Conservation (phyloP, 1,140 invertebrate species). For the Polypedilum pembai region DNA sequence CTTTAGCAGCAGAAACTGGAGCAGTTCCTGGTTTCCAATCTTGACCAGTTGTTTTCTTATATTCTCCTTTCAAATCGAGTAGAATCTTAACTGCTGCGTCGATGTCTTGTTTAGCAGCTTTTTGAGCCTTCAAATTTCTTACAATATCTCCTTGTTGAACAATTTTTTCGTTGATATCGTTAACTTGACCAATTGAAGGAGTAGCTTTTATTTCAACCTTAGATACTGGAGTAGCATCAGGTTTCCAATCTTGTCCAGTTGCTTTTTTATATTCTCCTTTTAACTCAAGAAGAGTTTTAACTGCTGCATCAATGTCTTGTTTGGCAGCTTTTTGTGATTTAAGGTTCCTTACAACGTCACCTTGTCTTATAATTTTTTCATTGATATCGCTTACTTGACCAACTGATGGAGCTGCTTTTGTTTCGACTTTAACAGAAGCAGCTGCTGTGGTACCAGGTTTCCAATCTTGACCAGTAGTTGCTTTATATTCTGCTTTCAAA, state of each 20-base stretch:
- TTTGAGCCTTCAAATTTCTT: constrained; percentile 58
- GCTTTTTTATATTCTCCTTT: constrained; percentile 52
- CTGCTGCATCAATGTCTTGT: constrained; percentile 42
- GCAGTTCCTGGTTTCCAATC: constrained; percentile 53
- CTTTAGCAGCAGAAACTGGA: constrained; percentile 29
- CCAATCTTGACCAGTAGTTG: constrained; percentile 56
- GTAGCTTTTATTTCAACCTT: constrained; percentile 28
- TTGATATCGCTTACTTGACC: constrained; percentile 44
- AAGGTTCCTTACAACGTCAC: constrained; percentile 62
- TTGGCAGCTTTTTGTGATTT: constrained; percentile 53
- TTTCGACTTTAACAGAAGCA: constrained; percentile 30
- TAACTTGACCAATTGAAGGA: not conserved
- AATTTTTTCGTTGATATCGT: constrained; percentile 44
- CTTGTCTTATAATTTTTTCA: constrained; percentile 57
- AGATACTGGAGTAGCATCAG: constrained; percentile 36
- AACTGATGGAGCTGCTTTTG: constrained; percentile 37
- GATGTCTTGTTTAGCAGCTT: constrained; percentile 50
- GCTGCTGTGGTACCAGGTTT: constrained; percentile 45
- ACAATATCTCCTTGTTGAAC: constrained; percentile 61
- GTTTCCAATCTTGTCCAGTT: constrained; percentile 59
- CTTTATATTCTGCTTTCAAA: constrained; percentile 65
- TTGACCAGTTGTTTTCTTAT: constrained; percentile 54
- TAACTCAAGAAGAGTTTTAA: constrained; percentile 46
- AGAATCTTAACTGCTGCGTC: constrained; percentile 59
- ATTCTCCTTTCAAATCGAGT: constrained; percentile 61